These are phyloP conservation scores for Macroglossus sobrinus DNA, from an alignment of 2,113 vertebrate species.

Conservation along the genomic window DNA sequence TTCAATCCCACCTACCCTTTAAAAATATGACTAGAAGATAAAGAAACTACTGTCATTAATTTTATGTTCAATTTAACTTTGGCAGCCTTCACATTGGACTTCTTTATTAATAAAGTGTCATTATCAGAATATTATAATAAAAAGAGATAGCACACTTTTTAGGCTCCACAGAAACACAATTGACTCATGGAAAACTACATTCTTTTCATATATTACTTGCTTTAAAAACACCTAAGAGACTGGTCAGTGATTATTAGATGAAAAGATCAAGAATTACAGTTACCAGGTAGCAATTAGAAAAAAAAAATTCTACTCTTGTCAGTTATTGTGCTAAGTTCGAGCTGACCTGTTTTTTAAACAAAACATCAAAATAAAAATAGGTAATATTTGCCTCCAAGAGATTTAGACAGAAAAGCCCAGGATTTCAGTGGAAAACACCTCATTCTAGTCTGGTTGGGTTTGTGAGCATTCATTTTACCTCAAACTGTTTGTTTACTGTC, in stretches of 20 bases:
- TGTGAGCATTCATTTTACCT: background rate
- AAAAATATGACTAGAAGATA: background rate
- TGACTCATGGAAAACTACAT: conserved; percentile 16
- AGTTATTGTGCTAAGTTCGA: background rate
- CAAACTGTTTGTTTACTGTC: background rate
- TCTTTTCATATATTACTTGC: background rate
- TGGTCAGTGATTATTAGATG: background rate
- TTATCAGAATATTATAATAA: background rate
- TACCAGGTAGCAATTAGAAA: background rate
- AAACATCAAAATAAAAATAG: background rate
- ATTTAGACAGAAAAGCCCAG: background rate
- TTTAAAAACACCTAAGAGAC: conserved; percentile 43
- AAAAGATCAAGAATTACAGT: conserved; percentile 5
- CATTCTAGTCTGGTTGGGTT: background rate
- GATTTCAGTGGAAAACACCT: background rate
- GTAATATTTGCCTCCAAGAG: background rate
- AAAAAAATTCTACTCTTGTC: background rate
- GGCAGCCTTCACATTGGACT: background rate
- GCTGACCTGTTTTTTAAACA: conserved; percentile 25
- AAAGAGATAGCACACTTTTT: background rate
- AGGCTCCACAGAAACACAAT: background rate
- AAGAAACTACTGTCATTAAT: background rate
- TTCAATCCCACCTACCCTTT: background rate
- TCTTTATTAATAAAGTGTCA: conserved; percentile 25
- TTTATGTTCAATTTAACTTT: background rate